phyloP scores from a whole-genome alignment of 2,113 vertebrate species.

The Oriolus oriolus region DNA sequence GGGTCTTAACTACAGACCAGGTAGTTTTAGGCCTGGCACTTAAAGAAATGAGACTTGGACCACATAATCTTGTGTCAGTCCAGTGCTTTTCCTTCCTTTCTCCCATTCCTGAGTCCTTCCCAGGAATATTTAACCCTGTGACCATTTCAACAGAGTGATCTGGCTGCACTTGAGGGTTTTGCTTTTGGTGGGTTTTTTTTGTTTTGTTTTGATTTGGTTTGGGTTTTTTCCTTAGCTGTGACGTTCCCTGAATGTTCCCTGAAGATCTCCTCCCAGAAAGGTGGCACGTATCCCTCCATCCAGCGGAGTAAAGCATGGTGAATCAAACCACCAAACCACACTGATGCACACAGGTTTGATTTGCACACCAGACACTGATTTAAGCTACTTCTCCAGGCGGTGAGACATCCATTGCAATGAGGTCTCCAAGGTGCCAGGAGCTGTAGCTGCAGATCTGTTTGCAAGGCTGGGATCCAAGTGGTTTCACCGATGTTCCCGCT shows the following conservation, averaged over 20 bases:
- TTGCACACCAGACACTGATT: too few relatives aligned
- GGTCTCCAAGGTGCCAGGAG: neutral
- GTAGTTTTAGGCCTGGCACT: neutral
- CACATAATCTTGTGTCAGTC: accelerated
- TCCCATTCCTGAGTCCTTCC: neutral
- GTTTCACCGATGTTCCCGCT: neutral
- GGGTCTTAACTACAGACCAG: neutral
- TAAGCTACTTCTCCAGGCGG: neutral
- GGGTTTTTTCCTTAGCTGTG: neutral
- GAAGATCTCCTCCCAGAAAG: neutral
- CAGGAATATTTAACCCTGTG: neutral
- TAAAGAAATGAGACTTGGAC: neutral
- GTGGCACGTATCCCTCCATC: neutral
- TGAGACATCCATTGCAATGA: neutral
- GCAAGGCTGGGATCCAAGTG: neutral
- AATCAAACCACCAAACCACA: neutral
- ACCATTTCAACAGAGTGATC: neutral
- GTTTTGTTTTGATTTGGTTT: accelerated
- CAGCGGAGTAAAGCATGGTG: neutral
- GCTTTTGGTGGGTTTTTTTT: neutral
- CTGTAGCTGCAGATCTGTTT: neutral
- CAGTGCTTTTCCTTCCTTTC: neutral
- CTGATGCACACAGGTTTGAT: neutral
- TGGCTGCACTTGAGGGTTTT: neutral
- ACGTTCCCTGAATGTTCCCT: neutral